Evolutionary conservation across 2,797 vertebrate genomes (phyloP).

Genomic region (Tauraco hartlaubi): DNA sequence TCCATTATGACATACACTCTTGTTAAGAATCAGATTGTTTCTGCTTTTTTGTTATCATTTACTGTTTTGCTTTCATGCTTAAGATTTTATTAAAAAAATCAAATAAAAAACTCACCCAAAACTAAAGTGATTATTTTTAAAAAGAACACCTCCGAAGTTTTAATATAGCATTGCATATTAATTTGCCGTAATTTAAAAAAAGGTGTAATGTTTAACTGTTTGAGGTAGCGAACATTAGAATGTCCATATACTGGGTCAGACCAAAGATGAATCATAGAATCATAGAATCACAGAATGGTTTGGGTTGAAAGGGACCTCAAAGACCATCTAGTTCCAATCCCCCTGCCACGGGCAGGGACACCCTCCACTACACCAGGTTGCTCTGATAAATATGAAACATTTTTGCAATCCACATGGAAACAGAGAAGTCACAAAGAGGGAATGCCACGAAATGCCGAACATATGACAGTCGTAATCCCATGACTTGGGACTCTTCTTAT

Average conservation of each 20-base stretch:
- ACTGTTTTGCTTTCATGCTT: not conserved
- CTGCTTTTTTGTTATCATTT: not conserved
- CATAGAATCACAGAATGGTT: too few species aligned
- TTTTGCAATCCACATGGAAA: not conserved
- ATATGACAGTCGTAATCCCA: not conserved
- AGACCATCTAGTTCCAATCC: too few species aligned
- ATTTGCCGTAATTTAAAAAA: not conserved
- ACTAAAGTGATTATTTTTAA: not conserved
- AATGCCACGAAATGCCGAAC: not conserved
- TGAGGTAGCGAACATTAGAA: not conserved
- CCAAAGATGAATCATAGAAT: not conserved
- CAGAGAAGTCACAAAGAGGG: not conserved
- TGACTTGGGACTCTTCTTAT: not conserved
- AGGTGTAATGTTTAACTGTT: not conserved
- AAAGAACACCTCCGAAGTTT: not conserved
- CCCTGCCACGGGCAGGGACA: too few species aligned
- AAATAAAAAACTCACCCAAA: accelerated
- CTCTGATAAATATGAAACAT: not conserved
- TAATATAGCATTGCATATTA: not conserved
- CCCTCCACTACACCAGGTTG: too few species aligned
- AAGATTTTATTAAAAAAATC: not conserved
- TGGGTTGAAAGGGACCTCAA: too few species aligned
- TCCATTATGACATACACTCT: not conserved
- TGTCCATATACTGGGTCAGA: not conserved
- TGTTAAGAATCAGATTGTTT: not conserved